phyloP scores from a whole-genome alignment of 2,888 invertebrate species.

The Electrophaes corylata region DNA sequence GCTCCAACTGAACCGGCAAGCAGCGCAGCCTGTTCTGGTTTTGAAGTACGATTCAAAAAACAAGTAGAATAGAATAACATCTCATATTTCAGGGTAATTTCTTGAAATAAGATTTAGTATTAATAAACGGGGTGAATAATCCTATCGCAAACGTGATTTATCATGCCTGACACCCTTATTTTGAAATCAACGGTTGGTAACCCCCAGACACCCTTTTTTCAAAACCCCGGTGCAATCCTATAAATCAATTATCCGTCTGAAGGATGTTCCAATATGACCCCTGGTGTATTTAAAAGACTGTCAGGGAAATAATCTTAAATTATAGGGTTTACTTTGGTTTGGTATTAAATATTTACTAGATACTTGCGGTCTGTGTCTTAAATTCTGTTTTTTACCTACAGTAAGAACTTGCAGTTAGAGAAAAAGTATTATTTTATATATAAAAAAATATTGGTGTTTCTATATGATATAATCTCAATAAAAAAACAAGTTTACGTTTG shows the following conservation, averaged over 20 bases:
- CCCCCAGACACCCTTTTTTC: conserved; percentile 41
- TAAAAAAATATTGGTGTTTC: no score
- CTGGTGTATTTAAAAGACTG: conserved; percentile 45
- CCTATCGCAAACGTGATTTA: conserved; percentile 28
- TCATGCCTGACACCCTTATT: conserved; percentile 36
- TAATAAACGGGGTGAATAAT: conserved; percentile 27
- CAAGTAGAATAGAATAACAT: background rate
- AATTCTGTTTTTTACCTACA: no score
- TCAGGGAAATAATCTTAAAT: conserved; percentile 14
- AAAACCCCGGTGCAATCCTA: conserved; percentile 43
- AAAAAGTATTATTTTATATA: no score
- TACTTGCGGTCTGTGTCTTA: no score
- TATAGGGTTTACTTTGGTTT: no score
- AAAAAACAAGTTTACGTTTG: no score
- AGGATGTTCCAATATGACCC: conserved; percentile 58
- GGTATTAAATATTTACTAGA: no score
- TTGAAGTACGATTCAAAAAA: background rate
- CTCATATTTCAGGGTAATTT: conserved; percentile 31
- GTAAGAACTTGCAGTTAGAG: no score
- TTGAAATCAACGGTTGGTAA: conserved; percentile 34
- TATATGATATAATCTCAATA: no score
- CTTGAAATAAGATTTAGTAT: conserved; percentile 17
- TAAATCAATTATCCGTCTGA: conserved; percentile 68
- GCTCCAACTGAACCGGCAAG: no score
- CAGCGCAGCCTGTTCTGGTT: no score